Evolutionary conservation across 2,113 vertebrate species (phyloP).

Genomic region (Vombatus ursinus): DNA sequence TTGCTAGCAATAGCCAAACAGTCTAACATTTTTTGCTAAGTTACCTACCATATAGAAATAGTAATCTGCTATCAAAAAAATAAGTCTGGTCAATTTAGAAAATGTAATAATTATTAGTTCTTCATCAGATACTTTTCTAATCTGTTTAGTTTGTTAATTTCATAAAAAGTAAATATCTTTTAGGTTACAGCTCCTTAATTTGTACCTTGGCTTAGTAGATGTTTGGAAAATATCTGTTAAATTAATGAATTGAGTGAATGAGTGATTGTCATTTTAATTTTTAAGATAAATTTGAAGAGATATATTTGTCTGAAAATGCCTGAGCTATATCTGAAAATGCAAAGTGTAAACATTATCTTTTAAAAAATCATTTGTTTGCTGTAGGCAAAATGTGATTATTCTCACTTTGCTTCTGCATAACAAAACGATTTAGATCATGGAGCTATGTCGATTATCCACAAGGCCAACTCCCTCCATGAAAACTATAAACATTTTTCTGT

Average conservation of each 20-base stretch:
- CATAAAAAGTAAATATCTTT: not conserved
- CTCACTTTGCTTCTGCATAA: not conserved
- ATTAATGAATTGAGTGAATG: not conserved
- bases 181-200: not conserved
- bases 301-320: constrained; percentile 6
- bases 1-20: not conserved
- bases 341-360: not conserved
- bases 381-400: not conserved
- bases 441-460: not conserved
- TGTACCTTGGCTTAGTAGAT: not conserved
- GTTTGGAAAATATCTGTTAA: not conserved
- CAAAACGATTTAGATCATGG: not conserved
- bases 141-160: not conserved
- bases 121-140: not conserved
- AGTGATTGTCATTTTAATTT: constrained; percentile 5
- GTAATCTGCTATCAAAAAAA: not conserved
- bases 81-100: not conserved
- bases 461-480: not conserved
- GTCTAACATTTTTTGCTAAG: not conserved
- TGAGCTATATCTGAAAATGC: not conserved
- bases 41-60: not conserved
- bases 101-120: not conserved
- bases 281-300: not conserved
- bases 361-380: not conserved
- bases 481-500: not conserved